Evolutionary conservation across 2,888 invertebrate species (phyloP).

Genomic region (Eupithecia insigniata): DNA sequence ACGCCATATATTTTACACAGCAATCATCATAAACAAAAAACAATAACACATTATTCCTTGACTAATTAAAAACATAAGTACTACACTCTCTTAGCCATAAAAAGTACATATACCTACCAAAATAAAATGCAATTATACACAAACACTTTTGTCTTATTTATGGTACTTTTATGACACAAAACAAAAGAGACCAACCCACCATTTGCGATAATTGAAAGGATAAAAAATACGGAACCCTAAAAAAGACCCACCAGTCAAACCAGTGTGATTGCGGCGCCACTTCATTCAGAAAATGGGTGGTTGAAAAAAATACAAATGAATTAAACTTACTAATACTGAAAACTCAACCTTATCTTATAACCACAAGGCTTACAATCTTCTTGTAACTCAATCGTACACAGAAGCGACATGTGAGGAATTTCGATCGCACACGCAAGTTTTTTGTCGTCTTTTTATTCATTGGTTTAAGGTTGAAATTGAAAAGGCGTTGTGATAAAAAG

Average conservation of each 20-base stretch:
- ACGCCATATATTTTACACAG: not conserved
- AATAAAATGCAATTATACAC: slow-evolving; percentile 7
- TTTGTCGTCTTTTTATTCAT: slow-evolving; percentile 43
- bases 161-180: slow-evolving; percentile 22
- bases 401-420: slow-evolving; percentile 57
- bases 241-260: slow-evolving; percentile 53
- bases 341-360: slow-evolving; percentile 34
- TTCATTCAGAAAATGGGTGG: slow-evolving; percentile 66
- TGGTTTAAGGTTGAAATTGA: slow-evolving; percentile 45
- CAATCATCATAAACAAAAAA: slow-evolving; percentile 6
- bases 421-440: slow-evolving; percentile 53
- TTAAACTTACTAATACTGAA: slow-evolving; percentile 31
- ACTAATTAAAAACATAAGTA: slow-evolving; percentile 6
- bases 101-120: not conserved
- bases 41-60: not conserved
- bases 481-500: slow-evolving; percentile 42
- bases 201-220: slow-evolving; percentile 36
- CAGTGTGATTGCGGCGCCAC: slow-evolving; percentile 61
- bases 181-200: slow-evolving; percentile 24
- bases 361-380: not conserved
- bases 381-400: slow-evolving; percentile 20
- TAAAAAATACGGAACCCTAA: slow-evolving; percentile 44
- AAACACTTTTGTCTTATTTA: slow-evolving; percentile 7
- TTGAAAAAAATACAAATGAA: slow-evolving; percentile 57
- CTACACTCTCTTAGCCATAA: slow-evolving; percentile 5